Evolutionary conservation across 2,113 vertebrate genomes (phyloP), one percentile per base, ranked within the genome.

Genomic region (Porphyrio hochstetteri): DNA sequence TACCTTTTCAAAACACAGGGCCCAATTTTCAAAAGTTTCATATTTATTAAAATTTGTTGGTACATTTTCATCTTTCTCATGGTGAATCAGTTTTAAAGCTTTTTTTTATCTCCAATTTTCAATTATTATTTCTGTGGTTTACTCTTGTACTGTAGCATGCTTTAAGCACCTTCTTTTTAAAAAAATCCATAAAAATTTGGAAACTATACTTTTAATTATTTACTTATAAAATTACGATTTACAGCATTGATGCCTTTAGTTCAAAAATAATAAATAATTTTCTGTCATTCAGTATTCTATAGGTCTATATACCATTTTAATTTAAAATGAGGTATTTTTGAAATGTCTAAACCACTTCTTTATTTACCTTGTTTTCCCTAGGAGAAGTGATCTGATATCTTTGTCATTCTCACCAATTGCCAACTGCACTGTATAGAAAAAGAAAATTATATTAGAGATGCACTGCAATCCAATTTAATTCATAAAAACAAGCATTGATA

Each of bases 91-190:
- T 83, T 96, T 92, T 88, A 88, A 95, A 97, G 60, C 31, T 55
- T 75, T 68, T 64, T 88, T 90, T 96, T 88, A 94, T 94, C 86
- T 85, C 55, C 57, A 61, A 36, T 74, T 95, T 94, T 92, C 72
- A 90, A 36, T 95, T 83, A 92, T 91, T 84, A 94, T 92, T 88
- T 94, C 44, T 95, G 67, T 97, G 95, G 77, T 97, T 89, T 97
- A 95, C 83, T 93, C 92, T 94, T 92, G 95, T 98, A 96, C 92
- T 98, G 96, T 97, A 97, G 96, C 93, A 96, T 94, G 93, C 86
- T 97, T 77, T 90, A 95, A 74, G 97, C 97, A 97, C 96, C 96
- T 97, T 96, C 96, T 84, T 97, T 91, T 97, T 90, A 87, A 71
- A 92, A 84, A 85, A 90, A 93, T 92, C 93, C 95, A 96, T 96